Percentiles rank a stretch among this genome's conserved stretches.
These are phyloP conservation scores for Mastigias papua DNA, from an alignment of 30 jellyfish, hydroid and myxozoan species.

Conservation along the genomic window DNA sequence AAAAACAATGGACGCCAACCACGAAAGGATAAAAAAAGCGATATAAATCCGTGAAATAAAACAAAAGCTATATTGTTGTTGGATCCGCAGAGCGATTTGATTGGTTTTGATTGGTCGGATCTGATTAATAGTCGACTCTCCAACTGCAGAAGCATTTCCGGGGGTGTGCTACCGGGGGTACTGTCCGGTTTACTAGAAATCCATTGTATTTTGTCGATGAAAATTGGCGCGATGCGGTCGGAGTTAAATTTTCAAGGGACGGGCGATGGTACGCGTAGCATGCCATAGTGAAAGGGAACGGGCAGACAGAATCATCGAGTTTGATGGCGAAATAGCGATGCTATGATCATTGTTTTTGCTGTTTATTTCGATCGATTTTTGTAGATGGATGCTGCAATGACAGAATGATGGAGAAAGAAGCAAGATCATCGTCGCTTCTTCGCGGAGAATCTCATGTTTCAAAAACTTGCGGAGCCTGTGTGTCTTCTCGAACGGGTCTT, in stretches of 20 bases:
- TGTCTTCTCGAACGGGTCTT: slow-evolving; percentile 1
- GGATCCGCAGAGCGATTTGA: slow-evolving; percentile 2
- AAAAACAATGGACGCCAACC: slow-evolving; percentile 24
- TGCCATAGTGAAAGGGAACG: not conserved
- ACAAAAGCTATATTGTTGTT: slow-evolving; percentile 23
- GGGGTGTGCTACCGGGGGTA: slow-evolving; percentile 61
- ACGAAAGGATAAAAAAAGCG: not conserved
- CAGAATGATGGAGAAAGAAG: not conserved
- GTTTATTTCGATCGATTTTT: slow-evolving; percentile 1
- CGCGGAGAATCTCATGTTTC: slow-evolving; percentile 33
- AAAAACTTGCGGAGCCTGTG: not conserved
- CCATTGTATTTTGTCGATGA: slow-evolving; percentile 55
- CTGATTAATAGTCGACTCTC: slow-evolving; percentile 38
- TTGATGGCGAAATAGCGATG: not conserved
- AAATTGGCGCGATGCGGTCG: slow-evolving; percentile 72
- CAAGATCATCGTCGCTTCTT: not conserved
- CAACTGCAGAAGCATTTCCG: slow-evolving; percentile 33
- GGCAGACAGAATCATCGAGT: not conserved
- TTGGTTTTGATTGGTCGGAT: slow-evolving; percentile 46
- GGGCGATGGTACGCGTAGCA: not conserved
- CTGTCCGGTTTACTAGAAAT: not conserved
- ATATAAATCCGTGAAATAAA: slow-evolving; percentile 3
- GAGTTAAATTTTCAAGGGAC: slow-evolving; percentile 29
- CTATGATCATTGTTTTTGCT: not conserved
- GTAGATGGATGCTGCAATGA: not conserved